These are phyloP conservation scores for Conops quadrifasciatus DNA, from an alignment of 2,888 invertebrate genomes.

Conservation along the genomic window DNA sequence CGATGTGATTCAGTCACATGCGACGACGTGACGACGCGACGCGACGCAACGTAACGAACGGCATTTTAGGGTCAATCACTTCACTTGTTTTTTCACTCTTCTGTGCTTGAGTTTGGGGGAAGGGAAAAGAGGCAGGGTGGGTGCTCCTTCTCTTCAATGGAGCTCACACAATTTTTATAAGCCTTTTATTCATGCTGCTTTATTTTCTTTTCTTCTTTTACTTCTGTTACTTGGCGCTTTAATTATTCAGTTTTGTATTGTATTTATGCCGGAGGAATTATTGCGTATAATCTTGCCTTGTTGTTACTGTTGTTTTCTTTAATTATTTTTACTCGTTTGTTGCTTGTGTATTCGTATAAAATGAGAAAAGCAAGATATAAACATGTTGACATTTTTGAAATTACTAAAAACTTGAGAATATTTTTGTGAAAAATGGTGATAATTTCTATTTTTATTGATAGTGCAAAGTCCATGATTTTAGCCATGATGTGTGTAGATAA, in stretches of 20 bases:
- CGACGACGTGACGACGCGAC: not conserved
- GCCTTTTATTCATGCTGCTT: not conserved
- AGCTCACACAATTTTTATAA: not conserved
- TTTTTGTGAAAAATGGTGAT: too few species aligned
- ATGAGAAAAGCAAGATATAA: too few species aligned
- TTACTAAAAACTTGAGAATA: too few species aligned
- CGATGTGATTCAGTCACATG: not conserved
- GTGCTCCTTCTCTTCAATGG: not conserved
- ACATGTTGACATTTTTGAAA: too few species aligned
- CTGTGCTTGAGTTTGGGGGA: not conserved
- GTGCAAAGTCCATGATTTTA: too few species aligned
- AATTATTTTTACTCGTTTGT: too few species aligned
- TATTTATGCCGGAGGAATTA: not conserved
- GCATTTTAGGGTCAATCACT: conserved; percentile 31
- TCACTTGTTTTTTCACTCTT: not conserved
- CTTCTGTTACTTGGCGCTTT: conserved; percentile 13
- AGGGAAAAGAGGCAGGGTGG: too few species aligned
- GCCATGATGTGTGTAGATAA: too few species aligned
- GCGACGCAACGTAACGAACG: not conserved
- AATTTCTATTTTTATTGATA: too few species aligned
- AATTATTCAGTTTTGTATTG: not conserved
- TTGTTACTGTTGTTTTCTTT: too few species aligned
- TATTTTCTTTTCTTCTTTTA: conserved; percentile 2
- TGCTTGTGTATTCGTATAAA: too few species aligned
- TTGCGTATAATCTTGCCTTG: too few species aligned